phyloP scores from a whole-genome alignment of 2,888 invertebrate genomes.

The Drosophila nigritarsus region DNA sequence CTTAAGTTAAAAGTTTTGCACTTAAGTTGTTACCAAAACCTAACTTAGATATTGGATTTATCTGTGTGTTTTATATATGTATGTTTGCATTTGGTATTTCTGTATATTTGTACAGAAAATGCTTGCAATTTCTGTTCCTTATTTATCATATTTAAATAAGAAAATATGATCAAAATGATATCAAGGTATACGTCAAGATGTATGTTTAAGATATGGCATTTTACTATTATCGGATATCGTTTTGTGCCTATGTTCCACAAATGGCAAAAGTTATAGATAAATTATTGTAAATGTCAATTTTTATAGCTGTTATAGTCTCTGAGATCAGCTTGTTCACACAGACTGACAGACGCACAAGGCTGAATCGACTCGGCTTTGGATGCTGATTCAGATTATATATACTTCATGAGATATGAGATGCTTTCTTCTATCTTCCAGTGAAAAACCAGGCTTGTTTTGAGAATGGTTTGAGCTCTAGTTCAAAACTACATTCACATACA shows the following conservation, averaged over 20 bases:
- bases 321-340: too few species aligned
- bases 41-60: not conserved
- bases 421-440: not conserved
- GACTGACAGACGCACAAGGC: not conserved
- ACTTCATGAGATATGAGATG: fast-evolving
- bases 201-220: not conserved
- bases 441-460: not conserved
- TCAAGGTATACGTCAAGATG: not conserved
- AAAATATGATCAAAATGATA: not conserved
- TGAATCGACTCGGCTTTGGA: not conserved
- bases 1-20: not conserved
- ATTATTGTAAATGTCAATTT: too few species aligned
- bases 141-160: not conserved
- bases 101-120: not conserved
- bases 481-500: not conserved
- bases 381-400: fast-evolving
- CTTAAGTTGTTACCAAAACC: not conserved
- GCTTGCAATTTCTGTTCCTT: not conserved
- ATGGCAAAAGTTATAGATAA: too few species aligned
- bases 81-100: fast-evolving
- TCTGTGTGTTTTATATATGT: not conserved
- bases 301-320: too few species aligned
- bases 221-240: not conserved
- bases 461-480: not conserved
- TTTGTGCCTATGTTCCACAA: fast-evolving